Conservation (phyloP, 2,888 invertebrate species). For the Aspidiotus rigidus region DNA sequence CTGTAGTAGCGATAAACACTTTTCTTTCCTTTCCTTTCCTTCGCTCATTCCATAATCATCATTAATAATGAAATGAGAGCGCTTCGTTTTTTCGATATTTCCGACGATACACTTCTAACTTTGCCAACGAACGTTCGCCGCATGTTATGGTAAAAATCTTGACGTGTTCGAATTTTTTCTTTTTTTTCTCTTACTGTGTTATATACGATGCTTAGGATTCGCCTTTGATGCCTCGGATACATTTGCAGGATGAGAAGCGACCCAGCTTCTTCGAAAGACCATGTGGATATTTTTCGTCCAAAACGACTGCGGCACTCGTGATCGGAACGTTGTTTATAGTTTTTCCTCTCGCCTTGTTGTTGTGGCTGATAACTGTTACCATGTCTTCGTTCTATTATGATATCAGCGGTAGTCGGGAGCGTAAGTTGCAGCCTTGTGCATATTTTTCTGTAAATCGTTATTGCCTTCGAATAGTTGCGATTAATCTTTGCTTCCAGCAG, state of each 20-base stretch:
- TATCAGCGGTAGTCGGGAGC: constrained; percentile 19
- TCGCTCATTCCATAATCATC: too few species aligned
- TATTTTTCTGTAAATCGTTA: neutral
- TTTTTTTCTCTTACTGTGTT: too few species aligned
- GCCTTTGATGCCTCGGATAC: neutral
- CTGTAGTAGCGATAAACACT: too few species aligned
- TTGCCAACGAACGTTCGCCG: too few species aligned
- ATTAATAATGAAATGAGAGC: too few species aligned
- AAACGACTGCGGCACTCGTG: constrained; percentile 13
- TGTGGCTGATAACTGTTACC: constrained; percentile 13
- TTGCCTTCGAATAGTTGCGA: neutral
- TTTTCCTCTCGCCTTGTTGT: constrained; percentile 15
- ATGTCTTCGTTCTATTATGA: constrained; percentile 7
- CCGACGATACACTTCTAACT: too few species aligned
- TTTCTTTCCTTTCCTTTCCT: too few species aligned
- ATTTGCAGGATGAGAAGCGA: constrained; percentile 5
- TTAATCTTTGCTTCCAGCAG: constrained; percentile 46
- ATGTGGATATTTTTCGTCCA: constrained; percentile 18
- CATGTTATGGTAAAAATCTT: too few species aligned
- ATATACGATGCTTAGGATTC: constrained; percentile 1
- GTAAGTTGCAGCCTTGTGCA: neutral
- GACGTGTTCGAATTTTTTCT: too few species aligned
- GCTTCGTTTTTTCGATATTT: too few species aligned
- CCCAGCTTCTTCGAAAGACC: constrained; percentile 8
- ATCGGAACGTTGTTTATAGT: constrained; percentile 24